Percentiles rank a stretch among this genome's conserved stretches.
Conservation (phyloP, 2,797 vertebrate genomes). For the Myotis vivesi region DNA sequence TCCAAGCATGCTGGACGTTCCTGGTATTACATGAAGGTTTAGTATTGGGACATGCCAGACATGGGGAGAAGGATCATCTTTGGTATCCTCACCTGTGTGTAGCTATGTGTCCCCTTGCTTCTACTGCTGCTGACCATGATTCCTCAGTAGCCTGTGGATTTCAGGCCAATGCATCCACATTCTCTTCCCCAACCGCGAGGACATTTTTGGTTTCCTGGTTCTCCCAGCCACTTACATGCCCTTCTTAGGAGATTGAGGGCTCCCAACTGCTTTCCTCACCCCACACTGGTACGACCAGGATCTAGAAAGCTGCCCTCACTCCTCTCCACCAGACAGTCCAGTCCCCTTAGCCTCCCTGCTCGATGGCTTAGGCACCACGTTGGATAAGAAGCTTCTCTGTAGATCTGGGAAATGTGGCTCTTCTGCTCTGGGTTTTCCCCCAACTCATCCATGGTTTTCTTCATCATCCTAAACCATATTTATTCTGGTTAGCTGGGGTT, state of each 20-base stretch:
- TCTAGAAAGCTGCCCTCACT: neutral
- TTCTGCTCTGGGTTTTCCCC: neutral
- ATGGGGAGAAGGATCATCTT: fast-evolving
- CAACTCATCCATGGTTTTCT: neutral
- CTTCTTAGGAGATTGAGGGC: neutral
- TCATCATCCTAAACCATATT: neutral
- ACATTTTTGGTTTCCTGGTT: neutral
- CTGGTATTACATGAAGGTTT: neutral
- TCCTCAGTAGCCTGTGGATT: neutral
- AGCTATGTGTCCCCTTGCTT: neutral
- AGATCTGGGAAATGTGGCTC: neutral
- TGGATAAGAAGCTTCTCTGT: neutral
- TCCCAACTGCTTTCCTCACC: neutral
- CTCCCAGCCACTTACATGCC: neutral
- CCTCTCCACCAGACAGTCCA: fast-evolving
- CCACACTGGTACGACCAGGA: fast-evolving
- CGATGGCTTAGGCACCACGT: neutral
- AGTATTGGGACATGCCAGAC: neutral
- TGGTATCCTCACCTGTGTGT: fast-evolving
- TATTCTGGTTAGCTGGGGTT: neutral
- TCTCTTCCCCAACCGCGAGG: neutral
- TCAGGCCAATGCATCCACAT: too few relatives aligned
- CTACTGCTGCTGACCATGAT: neutral
- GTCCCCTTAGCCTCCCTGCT: neutral
- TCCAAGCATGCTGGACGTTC: neutral